Base-by-base conservation (phyloP, 2,113 vertebrate genomes). In the Caretta caretta region DNA sequence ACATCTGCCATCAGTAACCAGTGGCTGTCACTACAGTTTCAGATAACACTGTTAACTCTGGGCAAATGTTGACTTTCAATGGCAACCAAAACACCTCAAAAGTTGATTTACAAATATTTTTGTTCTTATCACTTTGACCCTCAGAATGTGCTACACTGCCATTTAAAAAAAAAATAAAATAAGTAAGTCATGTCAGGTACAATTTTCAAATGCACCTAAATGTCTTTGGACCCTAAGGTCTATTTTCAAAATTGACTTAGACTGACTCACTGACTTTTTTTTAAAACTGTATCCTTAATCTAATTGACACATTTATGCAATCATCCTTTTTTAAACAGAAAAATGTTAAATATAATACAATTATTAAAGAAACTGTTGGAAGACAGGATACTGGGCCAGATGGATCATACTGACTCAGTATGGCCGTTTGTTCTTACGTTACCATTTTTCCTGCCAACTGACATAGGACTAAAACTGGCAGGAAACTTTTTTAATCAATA, bases 111-210 rank as follows among this genome's bases (percentile, higher is more conserved):
- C 89, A 89, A 90, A 35, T 27, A 93, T 20, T 1, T 7, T 79
- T 83, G 35, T 83, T 88, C 86, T 84, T 86, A 6, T 87, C 72
- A 72, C 53, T 90, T 90, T 85, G 29, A 92, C 90, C 25, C 49
- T 76, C 29, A 92, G 91, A 91, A 91, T 93, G 48, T 83, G 83
- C 94, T 91, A 94, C 22, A 80, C 5, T 89, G 8, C 7, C 22
- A 85, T 3, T 85, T 42, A 42, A 42, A 42, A 88, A n/a, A 72
- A 94, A 29, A 78, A 22, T 27, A 53, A 35, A 90, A 59, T n/a
- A 10, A 10, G 42, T 62, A 2, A n/a, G 13, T 8, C 93, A 79
- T 5, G 72, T 81, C 12, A 89, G 75, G 42, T 31, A 83, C 53
- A 17, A 53, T 53, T 53, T 53, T 53, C 53, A 53, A 20, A 53